Evolutionary conservation across 2,888 invertebrate species (phyloP).

Genomic region (Pinctada fucata): DNA sequence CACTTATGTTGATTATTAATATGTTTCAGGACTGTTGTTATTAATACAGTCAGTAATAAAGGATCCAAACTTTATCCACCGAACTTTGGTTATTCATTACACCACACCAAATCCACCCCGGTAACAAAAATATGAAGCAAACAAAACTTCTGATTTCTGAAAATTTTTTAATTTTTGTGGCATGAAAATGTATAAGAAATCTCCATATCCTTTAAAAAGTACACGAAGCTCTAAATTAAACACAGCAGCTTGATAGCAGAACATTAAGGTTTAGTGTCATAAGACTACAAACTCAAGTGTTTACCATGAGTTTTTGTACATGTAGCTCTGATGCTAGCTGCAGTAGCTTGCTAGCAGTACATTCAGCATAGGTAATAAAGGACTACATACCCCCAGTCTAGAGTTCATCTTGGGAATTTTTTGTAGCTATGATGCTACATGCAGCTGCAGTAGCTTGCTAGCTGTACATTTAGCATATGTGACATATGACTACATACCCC

Average conservation of each 20-base stretch:
- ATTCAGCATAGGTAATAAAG: constrained; percentile 84
- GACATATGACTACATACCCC: constrained; percentile 15
- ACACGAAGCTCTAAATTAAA: constrained; percentile 90
- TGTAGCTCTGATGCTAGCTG: constrained; percentile 92
- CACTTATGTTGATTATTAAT: no score
- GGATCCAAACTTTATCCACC: no score
- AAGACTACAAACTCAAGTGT: constrained; percentile 32
- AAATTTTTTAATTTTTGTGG: no score
- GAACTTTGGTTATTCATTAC: no score
- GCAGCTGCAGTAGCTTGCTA: constrained; percentile 88
- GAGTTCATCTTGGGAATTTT: constrained; percentile 91
- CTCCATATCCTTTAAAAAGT: constrained; percentile 85
- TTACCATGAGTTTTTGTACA: constrained; percentile 89
- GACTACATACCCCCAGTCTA: constrained; percentile 36
- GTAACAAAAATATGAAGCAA: no score
- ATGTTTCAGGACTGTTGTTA: no score
- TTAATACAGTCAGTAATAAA: no score
- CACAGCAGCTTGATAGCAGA: constrained; percentile 88
- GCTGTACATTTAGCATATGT: constrained; percentile 77
- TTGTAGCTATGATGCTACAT: not conserved
- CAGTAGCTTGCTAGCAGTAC: constrained; percentile 85
- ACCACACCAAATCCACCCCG: no score
- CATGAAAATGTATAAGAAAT: no score
- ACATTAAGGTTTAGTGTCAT: no score
- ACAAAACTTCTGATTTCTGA: no score